Percentiles rank a stretch among this genome's conserved stretches.
phyloP scores from a whole-genome alignment of 2,888 invertebrate genomes.

The Lithophane leautieri region DNA sequence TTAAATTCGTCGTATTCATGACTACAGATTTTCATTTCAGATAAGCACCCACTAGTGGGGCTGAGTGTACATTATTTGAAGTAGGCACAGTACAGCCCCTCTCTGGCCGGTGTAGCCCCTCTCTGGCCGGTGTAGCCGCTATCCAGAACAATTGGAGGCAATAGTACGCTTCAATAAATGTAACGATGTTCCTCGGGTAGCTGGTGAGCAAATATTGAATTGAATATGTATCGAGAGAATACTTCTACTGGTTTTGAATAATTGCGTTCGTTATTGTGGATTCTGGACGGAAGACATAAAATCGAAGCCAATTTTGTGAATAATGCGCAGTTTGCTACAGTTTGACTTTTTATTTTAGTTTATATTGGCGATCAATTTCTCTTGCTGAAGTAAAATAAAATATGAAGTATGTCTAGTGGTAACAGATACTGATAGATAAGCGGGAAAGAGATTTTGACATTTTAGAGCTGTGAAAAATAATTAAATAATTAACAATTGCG shows the following conservation, averaged over 20 bases:
- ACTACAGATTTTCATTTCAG: slow-evolving; percentile 63
- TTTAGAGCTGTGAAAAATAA: not conserved
- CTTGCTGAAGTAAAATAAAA: not conserved
- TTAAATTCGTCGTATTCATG: slow-evolving; percentile 59
- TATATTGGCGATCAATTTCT: slow-evolving; percentile 4
- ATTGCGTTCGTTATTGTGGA: slow-evolving; percentile 57
- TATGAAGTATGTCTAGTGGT: not conserved
- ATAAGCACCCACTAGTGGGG: slow-evolving; percentile 45
- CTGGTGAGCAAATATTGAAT: slow-evolving; percentile 60
- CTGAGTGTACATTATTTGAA: slow-evolving; percentile 61
- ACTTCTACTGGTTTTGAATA: slow-evolving; percentile 53
- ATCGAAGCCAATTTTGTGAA: slow-evolving; percentile 53
- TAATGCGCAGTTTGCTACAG: slow-evolving; percentile 41
- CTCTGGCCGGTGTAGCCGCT: slow-evolving; percentile 45
- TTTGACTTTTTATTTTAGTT: slow-evolving; percentile 31
- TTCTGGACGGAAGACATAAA: slow-evolving; percentile 41
- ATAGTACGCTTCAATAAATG: slow-evolving; percentile 70
- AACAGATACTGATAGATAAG: not conserved
- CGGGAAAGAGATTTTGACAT: not conserved
- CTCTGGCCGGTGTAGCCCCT: slow-evolving; percentile 48
- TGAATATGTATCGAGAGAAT: slow-evolving; percentile 62
- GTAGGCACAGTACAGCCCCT: slow-evolving; percentile 52
- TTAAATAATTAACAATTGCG: slow-evolving; percentile 49
- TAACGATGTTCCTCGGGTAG: slow-evolving; percentile 60
- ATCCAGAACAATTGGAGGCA: slow-evolving; percentile 67